Base-by-base conservation (phyloP, 1,140 invertebrate species). In the Brevipalpus yothersi region DNA sequence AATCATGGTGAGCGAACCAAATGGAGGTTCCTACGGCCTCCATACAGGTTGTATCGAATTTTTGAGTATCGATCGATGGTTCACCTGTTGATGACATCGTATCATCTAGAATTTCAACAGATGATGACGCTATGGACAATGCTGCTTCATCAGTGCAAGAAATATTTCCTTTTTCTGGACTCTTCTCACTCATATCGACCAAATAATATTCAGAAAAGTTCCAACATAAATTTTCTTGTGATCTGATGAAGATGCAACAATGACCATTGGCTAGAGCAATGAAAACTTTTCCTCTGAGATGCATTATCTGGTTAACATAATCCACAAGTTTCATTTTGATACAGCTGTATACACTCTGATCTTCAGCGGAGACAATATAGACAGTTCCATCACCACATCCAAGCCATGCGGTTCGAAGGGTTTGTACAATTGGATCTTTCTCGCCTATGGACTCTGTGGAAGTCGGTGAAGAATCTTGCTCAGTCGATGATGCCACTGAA, bases 1-100 rank as follows among this genome's bases (percentile, higher is more conserved):
- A 86, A 74, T 98, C 98, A 65, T 88, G 79, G 73, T 93, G 95
- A 45, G 91, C 92, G 70, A 90, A 94, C 94, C 94, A 99, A 56
- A 98, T 83, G 54, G 83, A 86, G 66, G 83, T 84, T 58, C 86
- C 83, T 19, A 93, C 88, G 72, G 81, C 71, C 60, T 81, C 79
- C 73, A 92, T 76, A 70, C 82, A 84, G 60, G 82, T 74, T 47
- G 86, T 83, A 7, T 40, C 31, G 31, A n/a, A n/a, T n/a, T n/a
- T n/a, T n/a, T 59, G 56, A 4, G 45, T n/a, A 49, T 13, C 45
- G 7, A 17, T 49, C 5, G 45, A 7, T 15, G 42, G 42, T n/a
- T 13, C 4, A 15, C 15, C 19, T 7, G 45, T 4, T 49, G 42
- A 43, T n/a, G n/a, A n/a, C n/a, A n/a, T n/a, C n/a, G n/a, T n/a